Base-by-base conservation (phyloP, 2,797 vertebrate genomes). In the Iguana delicatissima region DNA sequence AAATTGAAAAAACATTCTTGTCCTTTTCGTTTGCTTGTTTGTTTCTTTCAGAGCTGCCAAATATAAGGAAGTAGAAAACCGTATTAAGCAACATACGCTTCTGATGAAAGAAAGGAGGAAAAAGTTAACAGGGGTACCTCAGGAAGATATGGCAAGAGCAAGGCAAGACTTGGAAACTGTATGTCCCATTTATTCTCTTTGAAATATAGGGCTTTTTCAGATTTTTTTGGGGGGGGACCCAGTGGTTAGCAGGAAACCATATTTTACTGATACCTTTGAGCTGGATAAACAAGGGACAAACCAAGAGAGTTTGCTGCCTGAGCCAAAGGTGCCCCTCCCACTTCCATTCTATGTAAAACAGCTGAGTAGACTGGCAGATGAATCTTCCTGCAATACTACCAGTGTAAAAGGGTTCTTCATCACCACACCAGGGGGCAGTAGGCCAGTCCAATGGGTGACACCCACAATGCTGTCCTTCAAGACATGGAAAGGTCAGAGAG, bases 111-210 rank as follows among this genome's bases (percentile, higher is more conserved):
- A 97, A 88, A 95, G 94, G 93, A 92, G 83, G 80, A 96, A 90
- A 81, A 95, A 93, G 87, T 94, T 95, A 81, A 89, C 85, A 74
- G 96, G 92, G 80, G 69, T 89, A 0, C 74, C 79, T n/a, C 85
- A 62, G 32, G 96, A 96, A 84, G 97, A 97, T 95, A 94, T 94
- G 84, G 93, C 95, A 85, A 96, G 92, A 69, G 96, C 94, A 52
- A 93, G 94, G 14, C 84, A 94, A 92, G 97, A 97, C 26, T 46
- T 96, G 84, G 93, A 96, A 80, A 94, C 95, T 96, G 98, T 97
- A 88, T 87, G 95, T 86, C 14, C 24, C 38, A 64, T 76, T 59
- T 35, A 18, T 35, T 67, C 13, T 13, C 18, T 32, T 16, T 86
- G 50, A 82, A 89, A 86, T 32, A 29, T 35, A 57, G 64, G 1